A percentile compares a stretch with the other conserved stretches of the same genome.
Evolutionary conservation across 2,888 invertebrate genomes (phyloP).

Genomic region (Argynnis bischoffii): DNA sequence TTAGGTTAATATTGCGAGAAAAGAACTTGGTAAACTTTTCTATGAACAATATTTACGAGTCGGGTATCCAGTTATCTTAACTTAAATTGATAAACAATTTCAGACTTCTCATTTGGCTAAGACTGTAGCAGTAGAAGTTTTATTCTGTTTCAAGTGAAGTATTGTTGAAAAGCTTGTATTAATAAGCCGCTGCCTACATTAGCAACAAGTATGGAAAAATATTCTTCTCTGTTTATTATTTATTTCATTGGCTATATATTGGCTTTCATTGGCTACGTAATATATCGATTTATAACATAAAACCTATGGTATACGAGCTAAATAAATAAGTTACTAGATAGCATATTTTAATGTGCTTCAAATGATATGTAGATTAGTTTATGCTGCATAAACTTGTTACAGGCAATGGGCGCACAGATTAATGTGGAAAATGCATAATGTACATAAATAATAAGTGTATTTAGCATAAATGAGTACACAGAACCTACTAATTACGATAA

Average conservation of each 20-base stretch:
- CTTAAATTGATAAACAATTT: too few species aligned
- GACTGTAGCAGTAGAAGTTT: background rate
- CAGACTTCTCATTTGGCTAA: background rate
- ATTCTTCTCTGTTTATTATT: too few species aligned
- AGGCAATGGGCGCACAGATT: conserved; percentile 1
- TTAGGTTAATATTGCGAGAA: too few species aligned
- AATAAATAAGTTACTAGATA: conserved; percentile 10
- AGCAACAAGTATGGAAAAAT: too few species aligned
- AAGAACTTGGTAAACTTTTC: background rate
- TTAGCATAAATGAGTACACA: background rate
- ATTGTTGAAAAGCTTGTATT: too few species aligned
- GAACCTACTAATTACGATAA: background rate
- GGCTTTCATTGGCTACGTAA: too few species aligned
- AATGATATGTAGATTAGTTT: conserved; percentile 25
- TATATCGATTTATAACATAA: background rate
- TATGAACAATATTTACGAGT: background rate
- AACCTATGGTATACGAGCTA: background rate
- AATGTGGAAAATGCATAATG: conserved; percentile 3
- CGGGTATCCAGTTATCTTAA: background rate
- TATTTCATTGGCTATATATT: too few species aligned
- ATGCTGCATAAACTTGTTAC: conserved; percentile 10
- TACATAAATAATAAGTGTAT: background rate
- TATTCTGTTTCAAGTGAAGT: too few species aligned
- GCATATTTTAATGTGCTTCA: conserved; percentile 20
- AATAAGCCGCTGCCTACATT: too few species aligned